Conservation (phyloP, 2,797 vertebrate species). For the Apogon talboti region DNA sequence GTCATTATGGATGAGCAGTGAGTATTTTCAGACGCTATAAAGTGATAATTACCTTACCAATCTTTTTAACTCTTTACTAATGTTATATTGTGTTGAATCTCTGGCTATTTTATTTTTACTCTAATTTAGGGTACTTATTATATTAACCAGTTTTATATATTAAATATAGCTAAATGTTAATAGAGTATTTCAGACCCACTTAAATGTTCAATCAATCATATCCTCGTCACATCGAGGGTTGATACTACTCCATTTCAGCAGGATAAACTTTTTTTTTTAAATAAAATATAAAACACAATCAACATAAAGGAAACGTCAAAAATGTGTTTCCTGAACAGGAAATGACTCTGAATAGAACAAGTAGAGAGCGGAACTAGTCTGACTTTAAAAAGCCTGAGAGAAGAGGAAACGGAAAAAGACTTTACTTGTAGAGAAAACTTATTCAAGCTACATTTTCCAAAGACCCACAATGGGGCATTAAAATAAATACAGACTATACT, state of each 20-base stretch:
- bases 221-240: neutral
- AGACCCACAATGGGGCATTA: too few species aligned
- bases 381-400: neutral
- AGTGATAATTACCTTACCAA: too few species aligned
- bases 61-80: too few species aligned
- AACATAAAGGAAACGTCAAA: conserved; percentile 4
- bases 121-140: neutral
- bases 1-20: too few species aligned
- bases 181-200: neutral
- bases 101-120: too few species aligned
- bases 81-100: too few species aligned
- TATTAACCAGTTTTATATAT: neutral
- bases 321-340: conserved; percentile 21
- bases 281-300: neutral
- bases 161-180: neutral
- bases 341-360: conserved; percentile 5
- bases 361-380: conserved; percentile 17
- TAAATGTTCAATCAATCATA: neutral
- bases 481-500: too few species aligned
- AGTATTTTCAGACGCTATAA: too few species aligned
- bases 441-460: too few species aligned
- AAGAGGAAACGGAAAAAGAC: neutral
- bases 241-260: neutral
- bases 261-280: neutral
- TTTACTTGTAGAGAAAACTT: neutral